These are phyloP conservation scores for Latrodectus hesperus DNA, from an alignment of 2,888 invertebrate species.

Conservation along the genomic window DNA sequence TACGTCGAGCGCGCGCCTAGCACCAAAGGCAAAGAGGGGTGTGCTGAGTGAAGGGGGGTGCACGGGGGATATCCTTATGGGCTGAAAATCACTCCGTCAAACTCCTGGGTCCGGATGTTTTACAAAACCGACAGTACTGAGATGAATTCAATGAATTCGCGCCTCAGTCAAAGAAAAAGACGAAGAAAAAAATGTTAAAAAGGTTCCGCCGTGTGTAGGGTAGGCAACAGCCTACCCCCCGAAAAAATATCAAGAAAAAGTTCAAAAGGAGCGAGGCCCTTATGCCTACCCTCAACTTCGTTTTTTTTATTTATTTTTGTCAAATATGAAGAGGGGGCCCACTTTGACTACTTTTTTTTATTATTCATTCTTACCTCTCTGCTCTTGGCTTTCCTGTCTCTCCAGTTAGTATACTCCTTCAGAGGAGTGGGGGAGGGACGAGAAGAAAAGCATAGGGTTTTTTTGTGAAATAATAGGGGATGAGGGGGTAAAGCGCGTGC, in stretches of 20 bases:
- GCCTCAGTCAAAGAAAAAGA: slow-evolving; percentile 48
- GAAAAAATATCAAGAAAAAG: slow-evolving; percentile 58
- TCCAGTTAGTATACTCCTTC: slow-evolving; percentile 64
- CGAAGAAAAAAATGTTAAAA: slow-evolving; percentile 2
- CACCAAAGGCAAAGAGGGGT: neutral
- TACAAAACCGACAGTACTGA: slow-evolving; percentile 64
- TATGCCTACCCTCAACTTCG: slow-evolving; percentile 13
- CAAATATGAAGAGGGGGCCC: slow-evolving; percentile 54
- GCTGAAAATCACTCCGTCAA: slow-evolving; percentile 65
- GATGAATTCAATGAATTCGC: slow-evolving; percentile 68
- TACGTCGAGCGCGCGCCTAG: slow-evolving; percentile 14
- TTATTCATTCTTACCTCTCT: slow-evolving; percentile 15
- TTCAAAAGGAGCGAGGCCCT: slow-evolving; percentile 52
- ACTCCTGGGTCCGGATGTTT: slow-evolving; percentile 60
- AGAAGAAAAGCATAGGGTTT: neutral
- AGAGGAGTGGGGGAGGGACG: slow-evolving; percentile 23
- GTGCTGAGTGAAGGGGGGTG: neutral
- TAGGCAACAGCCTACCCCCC: slow-evolving; percentile 56
- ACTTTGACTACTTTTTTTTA: neutral
- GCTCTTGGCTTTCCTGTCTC: slow-evolving; percentile 38
- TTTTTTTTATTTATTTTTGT: slow-evolving; percentile 57
- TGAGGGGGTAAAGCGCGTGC: slow-evolving; percentile 11
- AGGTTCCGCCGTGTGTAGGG: neutral
- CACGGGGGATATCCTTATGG: slow-evolving; percentile 55
- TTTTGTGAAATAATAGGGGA: slow-evolving; percentile 43